Percentiles rank a stretch among this genome's conserved stretches.
These are phyloP conservation scores for Bufo bufo DNA, from an alignment of 2,113 vertebrate species.

Conservation along the genomic window DNA sequence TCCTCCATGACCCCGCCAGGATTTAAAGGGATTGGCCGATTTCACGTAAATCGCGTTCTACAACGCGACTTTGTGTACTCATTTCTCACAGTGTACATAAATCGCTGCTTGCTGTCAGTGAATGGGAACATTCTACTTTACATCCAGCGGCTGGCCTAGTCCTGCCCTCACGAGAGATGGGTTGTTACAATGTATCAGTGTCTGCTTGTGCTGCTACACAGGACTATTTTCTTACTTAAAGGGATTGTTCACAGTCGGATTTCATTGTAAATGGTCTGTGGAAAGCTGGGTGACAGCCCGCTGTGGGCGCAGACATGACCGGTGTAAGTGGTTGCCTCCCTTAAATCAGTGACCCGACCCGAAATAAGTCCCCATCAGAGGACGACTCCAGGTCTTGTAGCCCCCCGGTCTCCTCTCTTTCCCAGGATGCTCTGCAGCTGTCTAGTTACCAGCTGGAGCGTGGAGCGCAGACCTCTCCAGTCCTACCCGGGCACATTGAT, in stretches of 20 bases:
- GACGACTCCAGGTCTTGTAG: neutral
- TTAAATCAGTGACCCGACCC: neutral
- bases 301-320: neutral
- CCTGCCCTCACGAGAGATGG: neutral
- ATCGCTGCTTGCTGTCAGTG: neutral
- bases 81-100: fast-evolving
- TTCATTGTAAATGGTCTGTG: too few relatives aligned
- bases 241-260: too few relatives aligned
- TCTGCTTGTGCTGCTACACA: too few relatives aligned
- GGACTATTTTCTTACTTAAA: too few relatives aligned
- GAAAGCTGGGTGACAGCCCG: too few relatives aligned
- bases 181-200: neutral
- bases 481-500: neutral
- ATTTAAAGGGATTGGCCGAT: too few relatives aligned
- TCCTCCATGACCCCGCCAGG: too few relatives aligned
- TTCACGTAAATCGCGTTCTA: too few relatives aligned
- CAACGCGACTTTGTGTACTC: too few relatives aligned
- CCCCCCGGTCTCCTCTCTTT: neutral
- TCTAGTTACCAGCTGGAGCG: neutral
- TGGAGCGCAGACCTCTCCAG: neutral
- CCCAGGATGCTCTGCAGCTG: constrained; percentile 24
- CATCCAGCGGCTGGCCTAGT: neutral
- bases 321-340: too few relatives aligned
- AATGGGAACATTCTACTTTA: neutral
- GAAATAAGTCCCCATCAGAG: neutral